Conservation (phyloP, 2,797 vertebrate genomes). For the Aplochiton taeniatus region DNA sequence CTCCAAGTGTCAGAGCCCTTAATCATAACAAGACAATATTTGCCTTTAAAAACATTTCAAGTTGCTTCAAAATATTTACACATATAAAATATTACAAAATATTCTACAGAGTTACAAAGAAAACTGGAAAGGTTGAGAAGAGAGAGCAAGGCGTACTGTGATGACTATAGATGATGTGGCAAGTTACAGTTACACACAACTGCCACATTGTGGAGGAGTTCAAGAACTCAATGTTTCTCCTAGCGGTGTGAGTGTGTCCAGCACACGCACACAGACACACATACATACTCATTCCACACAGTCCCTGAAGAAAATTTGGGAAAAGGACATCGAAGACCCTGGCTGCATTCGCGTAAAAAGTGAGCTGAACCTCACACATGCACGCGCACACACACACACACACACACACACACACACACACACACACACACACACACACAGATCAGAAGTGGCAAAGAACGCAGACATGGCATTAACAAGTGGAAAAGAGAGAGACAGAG, state of each 20-base stretch:
- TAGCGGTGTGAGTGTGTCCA: constrained; percentile 59
- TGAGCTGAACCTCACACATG: constrained; percentile 27
- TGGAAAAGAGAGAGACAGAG: constrained; percentile 22
- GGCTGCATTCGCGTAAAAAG: constrained; percentile 50
- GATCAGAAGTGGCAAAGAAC: too few relatives aligned
- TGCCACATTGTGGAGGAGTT: constrained; percentile 25
- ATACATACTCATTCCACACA: constrained; percentile 29
- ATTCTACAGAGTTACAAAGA: constrained; percentile 57
- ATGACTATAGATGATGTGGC: constrained; percentile 29
- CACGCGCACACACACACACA: constrained; percentile 15
- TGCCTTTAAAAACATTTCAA: constrained; percentile 62
- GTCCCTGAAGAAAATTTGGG: constrained; percentile 71
- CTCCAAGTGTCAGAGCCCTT: constrained; percentile 35
- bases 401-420: constrained; percentile 1
- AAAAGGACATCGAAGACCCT: constrained; percentile 64
- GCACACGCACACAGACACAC: constrained; percentile 43
- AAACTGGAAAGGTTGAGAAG: constrained; percentile 18
- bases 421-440: neutral
- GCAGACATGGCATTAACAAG: neutral
- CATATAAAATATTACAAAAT: constrained; percentile 68
- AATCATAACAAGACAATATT: constrained; percentile 45
- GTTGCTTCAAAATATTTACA: constrained; percentile 71
- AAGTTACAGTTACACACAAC: constrained; percentile 25
- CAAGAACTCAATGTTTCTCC: constrained; percentile 13
- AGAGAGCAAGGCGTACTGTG: constrained; percentile 26